These are phyloP conservation scores for Lontra canadensis DNA, from an alignment of 2,113 vertebrate genomes.

Conservation along the genomic window DNA sequence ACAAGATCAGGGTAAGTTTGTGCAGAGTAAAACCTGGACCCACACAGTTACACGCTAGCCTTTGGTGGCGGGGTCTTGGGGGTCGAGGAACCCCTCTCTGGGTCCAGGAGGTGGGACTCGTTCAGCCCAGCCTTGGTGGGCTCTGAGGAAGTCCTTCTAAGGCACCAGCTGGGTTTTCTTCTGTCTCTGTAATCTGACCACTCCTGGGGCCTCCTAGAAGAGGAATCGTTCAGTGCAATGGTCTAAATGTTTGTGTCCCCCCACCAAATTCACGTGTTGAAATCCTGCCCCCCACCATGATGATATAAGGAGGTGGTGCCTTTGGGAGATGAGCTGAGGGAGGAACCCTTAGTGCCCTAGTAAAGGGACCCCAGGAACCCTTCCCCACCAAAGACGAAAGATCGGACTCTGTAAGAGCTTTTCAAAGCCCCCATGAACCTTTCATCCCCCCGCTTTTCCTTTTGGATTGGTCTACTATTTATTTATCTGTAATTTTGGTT, in stretches of 20 bases:
- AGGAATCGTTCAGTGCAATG: background rate
- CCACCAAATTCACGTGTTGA: background rate
- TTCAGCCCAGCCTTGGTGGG: background rate
- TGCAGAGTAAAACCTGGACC: background rate
- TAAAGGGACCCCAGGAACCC: background rate
- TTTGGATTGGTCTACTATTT: background rate
- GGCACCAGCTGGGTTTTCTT: background rate
- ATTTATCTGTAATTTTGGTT: background rate
- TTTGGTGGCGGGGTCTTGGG: too few relatives aligned
- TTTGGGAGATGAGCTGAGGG: background rate
- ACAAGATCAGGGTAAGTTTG: background rate
- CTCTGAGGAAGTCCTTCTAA: background rate
- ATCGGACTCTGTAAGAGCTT: background rate
- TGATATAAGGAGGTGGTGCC: background rate
- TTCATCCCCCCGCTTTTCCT: background rate
- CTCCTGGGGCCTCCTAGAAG: background rate
- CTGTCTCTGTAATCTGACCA: too few relatives aligned
- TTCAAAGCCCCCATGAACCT: background rate
- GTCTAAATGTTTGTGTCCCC: background rate
- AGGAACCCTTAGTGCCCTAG: background rate
- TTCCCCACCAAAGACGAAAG: background rate
- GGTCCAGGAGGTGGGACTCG: accelerated
- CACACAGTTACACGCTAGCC: accelerated
- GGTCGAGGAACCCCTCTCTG: too few relatives aligned
- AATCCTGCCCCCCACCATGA: background rate